phyloP scores from a whole-genome alignment of 2,888 invertebrate genomes.

The Spodoptera littoralis region DNA sequence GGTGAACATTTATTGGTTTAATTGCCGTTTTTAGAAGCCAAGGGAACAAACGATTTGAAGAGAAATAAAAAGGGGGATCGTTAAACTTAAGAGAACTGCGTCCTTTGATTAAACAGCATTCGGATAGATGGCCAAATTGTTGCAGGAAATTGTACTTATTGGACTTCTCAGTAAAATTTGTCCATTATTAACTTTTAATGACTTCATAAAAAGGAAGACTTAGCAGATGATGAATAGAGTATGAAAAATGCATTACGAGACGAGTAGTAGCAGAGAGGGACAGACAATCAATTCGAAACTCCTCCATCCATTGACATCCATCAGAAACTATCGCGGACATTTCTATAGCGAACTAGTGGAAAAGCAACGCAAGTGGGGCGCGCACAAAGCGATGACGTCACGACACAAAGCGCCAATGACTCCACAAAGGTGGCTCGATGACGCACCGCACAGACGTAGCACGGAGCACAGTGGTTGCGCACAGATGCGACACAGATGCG shows the following conservation, averaged over 20 bases:
- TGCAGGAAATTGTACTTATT: not conserved
- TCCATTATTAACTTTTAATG: no score
- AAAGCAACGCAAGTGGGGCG: slow-evolving; percentile 49
- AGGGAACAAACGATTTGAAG: slow-evolving; percentile 18
- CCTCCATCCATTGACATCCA: slow-evolving; percentile 48
- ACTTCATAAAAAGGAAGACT: no score
- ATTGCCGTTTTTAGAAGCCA: slow-evolving; percentile 5
- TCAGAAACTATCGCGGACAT: slow-evolving; percentile 53
- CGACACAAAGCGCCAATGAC: slow-evolving; percentile 52
- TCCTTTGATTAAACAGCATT: slow-evolving; percentile 3
- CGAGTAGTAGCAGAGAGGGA: slow-evolving; percentile 10
- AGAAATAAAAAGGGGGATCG: slow-evolving; percentile 23
- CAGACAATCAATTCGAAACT: slow-evolving; percentile 47
- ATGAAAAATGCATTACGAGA: not conserved
- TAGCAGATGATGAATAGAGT: no score
- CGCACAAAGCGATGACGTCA: slow-evolving; percentile 57
- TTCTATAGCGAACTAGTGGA: slow-evolving; percentile 49
- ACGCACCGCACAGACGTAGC: slow-evolving; percentile 26
- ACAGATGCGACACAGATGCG: slow-evolving; percentile 6
- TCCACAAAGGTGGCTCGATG: slow-evolving; percentile 55
- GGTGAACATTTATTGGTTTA: slow-evolving; percentile 12
- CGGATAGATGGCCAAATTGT: not conserved
- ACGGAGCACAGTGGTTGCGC: not conserved
- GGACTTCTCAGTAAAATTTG: not conserved
- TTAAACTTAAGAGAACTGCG: not conserved